A percentile compares a stretch with the other conserved stretches of the same genome.
These are phyloP conservation scores for Hapalemur alaotrensis DNA, from an alignment of 2,797 vertebrate species.

Conservation along the genomic window DNA sequence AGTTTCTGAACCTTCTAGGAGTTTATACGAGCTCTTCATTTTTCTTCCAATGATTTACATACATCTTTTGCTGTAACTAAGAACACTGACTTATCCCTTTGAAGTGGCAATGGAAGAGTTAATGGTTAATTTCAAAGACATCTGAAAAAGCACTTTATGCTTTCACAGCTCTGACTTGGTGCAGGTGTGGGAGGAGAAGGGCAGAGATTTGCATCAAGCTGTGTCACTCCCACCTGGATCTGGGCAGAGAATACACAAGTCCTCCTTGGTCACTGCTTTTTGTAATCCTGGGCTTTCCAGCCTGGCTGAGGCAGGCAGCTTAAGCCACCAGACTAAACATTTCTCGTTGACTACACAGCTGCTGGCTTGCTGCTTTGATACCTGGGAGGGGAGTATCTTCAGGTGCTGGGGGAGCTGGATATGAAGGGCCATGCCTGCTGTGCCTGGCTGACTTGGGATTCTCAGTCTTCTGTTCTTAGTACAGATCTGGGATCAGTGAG, in stretches of 20 bases:
- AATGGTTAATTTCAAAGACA: constrained; percentile 33
- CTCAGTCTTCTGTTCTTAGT: neutral
- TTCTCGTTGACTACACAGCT: constrained; percentile 61
- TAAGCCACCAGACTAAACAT: constrained; percentile 49
- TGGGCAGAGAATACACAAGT: neutral
- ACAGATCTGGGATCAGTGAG: neutral
- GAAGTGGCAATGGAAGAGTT: neutral
- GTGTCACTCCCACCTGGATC: neutral
- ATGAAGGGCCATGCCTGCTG: constrained; percentile 46
- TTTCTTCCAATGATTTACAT: neutral
- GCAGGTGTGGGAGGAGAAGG: neutral
- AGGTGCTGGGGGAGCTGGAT: constrained; percentile 8
- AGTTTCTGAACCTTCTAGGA: neutral
- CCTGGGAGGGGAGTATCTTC: neutral
- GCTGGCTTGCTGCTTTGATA: constrained; percentile 41
- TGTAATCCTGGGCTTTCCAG: constrained; percentile 32
- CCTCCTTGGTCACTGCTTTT: neutral
- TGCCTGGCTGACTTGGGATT: constrained; percentile 55
- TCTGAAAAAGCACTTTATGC: constrained; percentile 10
- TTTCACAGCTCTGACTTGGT: neutral
- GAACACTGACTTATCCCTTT: neutral
- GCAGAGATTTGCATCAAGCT: neutral
- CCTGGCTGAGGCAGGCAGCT: constrained; percentile 69
- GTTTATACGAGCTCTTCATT: neutral
- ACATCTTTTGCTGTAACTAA: neutral